Evolutionary conservation across 2,113 vertebrate species (phyloP), one percentile per base, ranked within the genome.

Genomic region (Sapajus apella): DNA sequence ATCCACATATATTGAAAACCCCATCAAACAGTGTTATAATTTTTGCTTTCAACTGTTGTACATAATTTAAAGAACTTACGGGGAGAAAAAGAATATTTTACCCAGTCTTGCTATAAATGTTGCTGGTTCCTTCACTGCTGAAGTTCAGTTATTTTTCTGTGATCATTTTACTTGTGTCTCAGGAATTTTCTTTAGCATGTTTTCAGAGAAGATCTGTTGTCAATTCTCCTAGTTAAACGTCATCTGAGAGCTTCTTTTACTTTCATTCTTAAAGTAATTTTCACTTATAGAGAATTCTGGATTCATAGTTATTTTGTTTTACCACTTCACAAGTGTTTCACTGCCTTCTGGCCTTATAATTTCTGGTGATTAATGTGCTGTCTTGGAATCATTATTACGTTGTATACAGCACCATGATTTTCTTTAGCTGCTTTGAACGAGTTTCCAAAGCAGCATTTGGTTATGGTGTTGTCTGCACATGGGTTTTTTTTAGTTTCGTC

Each of bases 221-320:
- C 13, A n/a, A 56, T 81, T 73, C 35, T 58, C 80, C 50, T 30
- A 83, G 12, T 87, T 72, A 45, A 52, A 13, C 32, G 45, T 58
- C 40, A 73, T 86, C 20, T 23, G 8, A 92, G 83, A 73, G n/a
- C n/a, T 35, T 90, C 9, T 43, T n/a, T 84, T 79, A 35, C 35
- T 82, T 50, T 73, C 72, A 77, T 89, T 94, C 55, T 55, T 88
- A n/a, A 82, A 76, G 32, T 52, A 81, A 55, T 75, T 92, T 87
- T 92, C 25, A 35, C 50, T 83, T 76, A 32, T 68, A 88, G 55
- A 80, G 27, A 76, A 76, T 75, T 87, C 37, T 66, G 43, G 30
- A 23, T 55, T 55, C 21, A 43, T 82, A 17, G 12, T 95, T 87
- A 21, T 70, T 80, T 80, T 87, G 27, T 72, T 70, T 87, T 72